Evolutionary conservation across 2,113 vertebrate species (phyloP).

Genomic region (Arothron firmamentum): DNA sequence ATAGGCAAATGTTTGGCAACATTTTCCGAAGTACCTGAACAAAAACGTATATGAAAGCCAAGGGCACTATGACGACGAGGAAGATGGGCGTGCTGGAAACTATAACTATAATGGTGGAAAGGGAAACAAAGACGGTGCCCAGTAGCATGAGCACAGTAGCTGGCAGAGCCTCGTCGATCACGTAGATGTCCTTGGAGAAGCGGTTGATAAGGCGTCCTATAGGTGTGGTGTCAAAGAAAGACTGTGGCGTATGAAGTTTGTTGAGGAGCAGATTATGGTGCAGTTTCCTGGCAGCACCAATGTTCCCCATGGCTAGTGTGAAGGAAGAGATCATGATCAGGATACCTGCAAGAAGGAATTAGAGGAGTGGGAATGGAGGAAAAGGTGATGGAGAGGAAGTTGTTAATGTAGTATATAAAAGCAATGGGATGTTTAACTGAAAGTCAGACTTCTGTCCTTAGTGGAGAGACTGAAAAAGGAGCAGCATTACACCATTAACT

Average conservation of each 20-base stretch:
- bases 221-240: slow-evolving; percentile 95
- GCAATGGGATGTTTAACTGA: slow-evolving; percentile 1
- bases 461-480: slow-evolving; percentile 15
- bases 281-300: slow-evolving; percentile 80
- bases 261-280: slow-evolving; percentile 84
- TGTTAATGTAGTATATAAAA: slow-evolving; percentile 6
- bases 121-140: slow-evolving; percentile 77
- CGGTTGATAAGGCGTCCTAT: slow-evolving; percentile 93
- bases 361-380: slow-evolving; percentile 34
- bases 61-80: slow-evolving; percentile 78
- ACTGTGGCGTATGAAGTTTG: slow-evolving; percentile 87
- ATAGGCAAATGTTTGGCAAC: not conserved
- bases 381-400: slow-evolving; percentile 18
- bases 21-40: slow-evolving; percentile 82
- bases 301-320: slow-evolving; percentile 83
- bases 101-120: slow-evolving; percentile 87
- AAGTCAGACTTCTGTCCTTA: slow-evolving; percentile 16
- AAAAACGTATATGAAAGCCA: slow-evolving; percentile 82
- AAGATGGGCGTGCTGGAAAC: slow-evolving; percentile 86
- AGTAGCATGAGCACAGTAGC: slow-evolving; percentile 87
- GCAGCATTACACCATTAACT: not conserved
- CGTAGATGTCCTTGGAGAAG: slow-evolving; percentile 92
- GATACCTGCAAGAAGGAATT: slow-evolving; percentile 73
- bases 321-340: slow-evolving; percentile 84
- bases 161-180: slow-evolving; percentile 88